Evolutionary conservation across 2,113 vertebrate genomes (phyloP), one percentile per base, ranked within the genome.

Genomic region (Zosterops lateralis): DNA sequence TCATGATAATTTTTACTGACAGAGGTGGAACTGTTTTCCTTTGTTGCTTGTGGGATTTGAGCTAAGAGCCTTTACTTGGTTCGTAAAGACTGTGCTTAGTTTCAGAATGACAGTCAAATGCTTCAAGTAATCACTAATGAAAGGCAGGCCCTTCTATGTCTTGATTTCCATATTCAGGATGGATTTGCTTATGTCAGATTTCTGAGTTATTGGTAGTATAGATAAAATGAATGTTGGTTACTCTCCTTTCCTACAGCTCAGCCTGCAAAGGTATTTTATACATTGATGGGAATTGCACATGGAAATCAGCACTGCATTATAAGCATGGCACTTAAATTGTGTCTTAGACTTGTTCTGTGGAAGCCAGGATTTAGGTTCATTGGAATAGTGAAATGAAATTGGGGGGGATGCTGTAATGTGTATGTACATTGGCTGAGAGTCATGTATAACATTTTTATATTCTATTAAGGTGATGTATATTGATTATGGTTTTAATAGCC

Each of bases 11-110:
- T 92, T 84, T 84, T 79, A 84, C 36, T 57, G 31, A 19, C 25
- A 38, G n/a, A 58, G 12, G 48, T 51, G 44, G 38, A 92, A 87
- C 12, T 1, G 0, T 75, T 90, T 88, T 61, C 20, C 20, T 91
- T 66, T 73, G 56, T 38, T 54, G 34, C n/a, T 80, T 71, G 24
- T 79, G 71, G 53, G 45, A 75, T 87, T n/a, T 87, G 40, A 84
- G 32, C 54, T 77, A 29, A 60, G 40, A 45, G 12, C n/a, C 18
- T 60, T 86, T 79, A 32, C 77, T 73, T 91, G 40, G 10, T 26
- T 83, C 0, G 0, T 84, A 36, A 67, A 22, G 40, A 19, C n/a
- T 0, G 0, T 67, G 14, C 28, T 92, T 72, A 38, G 3, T 61
- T 92, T 89, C 45, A 78, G 68, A 47, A 84, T 21, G 47, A 42